Evolutionary conservation across 1,140 invertebrate species (phyloP), one percentile per base, ranked within the genome.

Genomic region (Aphelenchoides fujianensis): DNA sequence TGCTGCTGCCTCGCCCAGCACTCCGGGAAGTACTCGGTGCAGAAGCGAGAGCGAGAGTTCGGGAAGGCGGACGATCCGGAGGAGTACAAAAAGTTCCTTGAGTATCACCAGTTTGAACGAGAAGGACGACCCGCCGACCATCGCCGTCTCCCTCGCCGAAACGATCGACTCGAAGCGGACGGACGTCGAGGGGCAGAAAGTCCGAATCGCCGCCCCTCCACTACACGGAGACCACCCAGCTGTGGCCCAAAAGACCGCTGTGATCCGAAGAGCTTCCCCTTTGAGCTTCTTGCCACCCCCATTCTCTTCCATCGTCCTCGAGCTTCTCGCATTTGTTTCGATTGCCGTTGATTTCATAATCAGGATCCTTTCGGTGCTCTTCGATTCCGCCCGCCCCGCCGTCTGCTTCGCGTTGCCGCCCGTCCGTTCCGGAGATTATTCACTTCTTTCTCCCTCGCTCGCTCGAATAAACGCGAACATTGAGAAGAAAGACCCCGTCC

Each of bases 31-130:
- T 77, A 77, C 57, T 31, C 75, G n/a, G 75, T 77, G 5, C 74
- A 78, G 54, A 68, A 62, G n/a, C 73, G 75, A 37, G 79, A 80
- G 61, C 48, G 75, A 5, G 76, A 80, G 61, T 69, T 73, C 28
- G 79, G 79, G 5, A 32, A 32, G 34, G 28, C 34, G 7, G 70
- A 72, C 30, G 67, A 69, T 16, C 12, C 16, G 12, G 70, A 73
- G 37, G 70, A 72, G 32, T 53, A 72, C 41, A 41, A 72, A 36
- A 72, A 72, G 66, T 72, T 72, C 52, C 34, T 72, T 27, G 70
- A 72, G 35, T 72, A 72, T 61, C 70, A 72, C 34, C 67, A 69
- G n/a, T 69, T 30, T 69, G 61, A 16, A 68, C 16, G 67, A 70
- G 3, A 12, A 68, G 67, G 61, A 69, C 3, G 67, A 69, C 23